A percentile compares a stretch with the other conserved stretches of the same genome.
These are phyloP conservation scores for Actenoides lindsayi DNA, from an alignment of 2,113 vertebrate genomes.

Conservation along the genomic window DNA sequence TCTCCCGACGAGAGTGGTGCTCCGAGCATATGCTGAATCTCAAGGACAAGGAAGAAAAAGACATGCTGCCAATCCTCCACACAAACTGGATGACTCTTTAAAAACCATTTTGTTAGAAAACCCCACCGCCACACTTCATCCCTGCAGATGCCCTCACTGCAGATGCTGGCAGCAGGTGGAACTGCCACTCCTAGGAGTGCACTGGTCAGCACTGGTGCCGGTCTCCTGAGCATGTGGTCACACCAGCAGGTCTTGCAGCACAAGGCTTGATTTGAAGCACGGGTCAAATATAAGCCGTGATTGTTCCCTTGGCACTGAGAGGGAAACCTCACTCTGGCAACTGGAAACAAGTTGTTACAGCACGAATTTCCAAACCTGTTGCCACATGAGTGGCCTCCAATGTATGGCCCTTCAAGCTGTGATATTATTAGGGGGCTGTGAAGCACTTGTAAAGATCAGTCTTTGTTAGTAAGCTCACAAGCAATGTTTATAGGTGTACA, in stretches of 20 bases:
- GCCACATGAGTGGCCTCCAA: not conserved
- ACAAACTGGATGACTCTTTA: not conserved
- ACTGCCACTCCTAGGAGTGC: fast-evolving
- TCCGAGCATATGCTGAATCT: not conserved
- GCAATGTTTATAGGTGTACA: not conserved
- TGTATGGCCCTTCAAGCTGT: not conserved
- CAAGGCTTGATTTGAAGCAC: not conserved
- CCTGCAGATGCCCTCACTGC: not conserved
- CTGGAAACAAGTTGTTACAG: not conserved
- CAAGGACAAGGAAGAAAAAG: not conserved
- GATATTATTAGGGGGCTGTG: not conserved
- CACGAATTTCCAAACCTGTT: not conserved
- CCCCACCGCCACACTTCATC: fast-evolving
- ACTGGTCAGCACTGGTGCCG: fast-evolving
- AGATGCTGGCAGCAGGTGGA: not conserved
- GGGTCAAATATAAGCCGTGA: not conserved
- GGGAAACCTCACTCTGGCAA: not conserved
- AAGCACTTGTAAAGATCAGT: not conserved
- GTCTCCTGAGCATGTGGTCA: not conserved
- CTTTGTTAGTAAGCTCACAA: not conserved
- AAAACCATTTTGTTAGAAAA: not conserved
- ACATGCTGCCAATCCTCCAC: not conserved
- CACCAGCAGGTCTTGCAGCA: not conserved
- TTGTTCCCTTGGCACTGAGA: not conserved
- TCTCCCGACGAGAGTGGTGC: not conserved